These are phyloP conservation scores for Xestobium rufovillosum DNA, from an alignment of 2,888 invertebrate species.

Conservation along the genomic window DNA sequence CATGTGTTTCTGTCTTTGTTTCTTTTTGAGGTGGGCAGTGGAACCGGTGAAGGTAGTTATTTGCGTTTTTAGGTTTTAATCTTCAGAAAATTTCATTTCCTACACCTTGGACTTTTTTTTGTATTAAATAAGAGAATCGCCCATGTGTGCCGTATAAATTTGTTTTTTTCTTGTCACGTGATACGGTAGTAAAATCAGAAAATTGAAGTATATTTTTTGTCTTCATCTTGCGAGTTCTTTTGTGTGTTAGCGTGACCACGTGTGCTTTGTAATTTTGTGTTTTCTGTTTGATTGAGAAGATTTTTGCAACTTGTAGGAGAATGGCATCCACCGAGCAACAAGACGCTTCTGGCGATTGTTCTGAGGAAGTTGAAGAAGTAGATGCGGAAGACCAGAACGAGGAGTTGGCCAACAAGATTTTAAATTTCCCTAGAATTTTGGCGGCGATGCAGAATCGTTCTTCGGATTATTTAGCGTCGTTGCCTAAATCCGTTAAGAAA, in stretches of 20 bases:
- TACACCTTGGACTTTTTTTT: too few relatives aligned
- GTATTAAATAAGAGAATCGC: too few relatives aligned
- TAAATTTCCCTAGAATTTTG: constrained; percentile 50
- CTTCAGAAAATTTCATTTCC: too few relatives aligned
- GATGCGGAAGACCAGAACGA: constrained; percentile 49
- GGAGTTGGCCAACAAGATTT: constrained; percentile 38
- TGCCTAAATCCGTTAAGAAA: constrained; percentile 70
- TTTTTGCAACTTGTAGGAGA: constrained; percentile 26
- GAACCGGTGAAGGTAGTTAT: too few relatives aligned
- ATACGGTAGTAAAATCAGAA: too few relatives aligned
- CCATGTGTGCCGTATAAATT: too few relatives aligned
- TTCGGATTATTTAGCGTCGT: constrained; percentile 52
- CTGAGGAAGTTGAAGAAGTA: constrained; percentile 59
- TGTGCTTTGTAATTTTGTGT: background rate
- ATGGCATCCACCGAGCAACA: constrained; percentile 58
- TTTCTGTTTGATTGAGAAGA: background rate
- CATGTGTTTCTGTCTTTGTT: too few relatives aligned
- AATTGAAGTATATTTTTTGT: background rate
- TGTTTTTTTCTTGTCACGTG: too few relatives aligned
- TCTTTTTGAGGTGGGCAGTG: too few relatives aligned
- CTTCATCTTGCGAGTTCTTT: background rate
- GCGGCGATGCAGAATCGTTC: constrained; percentile 53
- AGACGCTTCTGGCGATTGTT: constrained; percentile 58
- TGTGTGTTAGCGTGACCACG: background rate
- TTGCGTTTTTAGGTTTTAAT: too few relatives aligned